Evolutionary conservation across 1,140 invertebrate genomes (phyloP), one percentile per base, ranked within the genome.

Genomic region (Myzus persicae): DNA sequence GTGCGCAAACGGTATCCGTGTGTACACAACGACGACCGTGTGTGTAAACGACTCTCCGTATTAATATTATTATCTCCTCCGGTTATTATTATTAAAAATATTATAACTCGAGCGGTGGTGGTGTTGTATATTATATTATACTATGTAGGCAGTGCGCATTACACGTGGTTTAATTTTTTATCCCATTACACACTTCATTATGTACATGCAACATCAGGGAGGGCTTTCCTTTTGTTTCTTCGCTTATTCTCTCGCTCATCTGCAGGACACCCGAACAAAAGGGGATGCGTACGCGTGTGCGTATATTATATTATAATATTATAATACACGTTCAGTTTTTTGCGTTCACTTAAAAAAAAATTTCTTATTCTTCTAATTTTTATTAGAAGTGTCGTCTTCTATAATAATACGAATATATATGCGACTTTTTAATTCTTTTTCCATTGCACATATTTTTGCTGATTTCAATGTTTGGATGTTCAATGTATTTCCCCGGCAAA

Each of bases 51-150:
- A 82, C 40, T 91, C 59, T n/a, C 2, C 42, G 38, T 40, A 76
- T 76, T 90, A 31, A n/a, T 88, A 88, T 48, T 88, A 88, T 85
- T 31, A 85, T 88, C 44, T 88, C 87, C 44, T 88, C 85, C n/a
- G 87, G 44, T 88, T 88, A 4, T 88, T 46, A 44, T 85, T 85
- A 82, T 82, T 38, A 82, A 38, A 22, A 82, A 40, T 84, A 84
- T 84, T 85, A 51, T 46, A 88, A 88, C 44, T 88, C 44, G 31
- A n/a, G 7, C 42, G 85, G 26, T 1, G 85, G 42, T n/a, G 31
- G 26, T 87, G 42, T 0, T 5, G 7, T 44, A 44, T 9, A 44
- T 9, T 44, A 31, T 44, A 42, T 31, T 18, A n/a, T 67, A 67
- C 31, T 76, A 76, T n/a, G 31, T n/a, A 6, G 59, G 31, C 59